phyloP scores from a whole-genome alignment of 1,140 invertebrate species.

The Micrasema minimum region DNA sequence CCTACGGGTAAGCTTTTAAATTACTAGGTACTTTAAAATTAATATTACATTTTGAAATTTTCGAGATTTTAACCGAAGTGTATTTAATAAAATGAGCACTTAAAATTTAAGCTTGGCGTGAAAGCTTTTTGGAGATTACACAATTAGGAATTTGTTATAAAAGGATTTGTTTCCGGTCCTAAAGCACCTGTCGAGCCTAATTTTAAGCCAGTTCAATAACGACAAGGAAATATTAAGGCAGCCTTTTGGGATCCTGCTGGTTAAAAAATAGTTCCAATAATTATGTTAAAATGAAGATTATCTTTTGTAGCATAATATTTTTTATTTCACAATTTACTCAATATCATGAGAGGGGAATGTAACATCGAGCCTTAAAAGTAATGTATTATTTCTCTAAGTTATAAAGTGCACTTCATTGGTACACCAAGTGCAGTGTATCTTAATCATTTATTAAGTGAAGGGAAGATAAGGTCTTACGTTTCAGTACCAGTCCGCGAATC shows the following conservation, averaged over 20 bases:
- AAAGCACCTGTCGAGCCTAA: background rate
- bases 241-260: background rate
- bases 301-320: background rate
- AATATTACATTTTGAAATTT: background rate
- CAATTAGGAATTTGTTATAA: conserved; percentile 7
- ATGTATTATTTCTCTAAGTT: too few relatives aligned
- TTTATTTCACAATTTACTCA: too few relatives aligned
- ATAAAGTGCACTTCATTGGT: too few relatives aligned
- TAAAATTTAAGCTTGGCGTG: background rate
- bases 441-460: too few relatives aligned
- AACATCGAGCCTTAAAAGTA: too few relatives aligned
- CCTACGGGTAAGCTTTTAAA: background rate
- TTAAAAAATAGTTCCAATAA: background rate
- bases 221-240: background rate
- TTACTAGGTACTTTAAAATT: background rate
- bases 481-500: too few relatives aligned
- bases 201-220: background rate
- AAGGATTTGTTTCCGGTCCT: conserved; percentile 12
- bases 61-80: too few relatives aligned
- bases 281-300: background rate
- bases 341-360: too few relatives aligned
- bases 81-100: too few relatives aligned
- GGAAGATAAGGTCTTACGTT: too few relatives aligned
- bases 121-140: conserved; percentile 11
- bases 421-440: too few relatives aligned